Base-by-base conservation (phyloP, 1,140 invertebrate species). In the Euwallacea fornicatus region DNA sequence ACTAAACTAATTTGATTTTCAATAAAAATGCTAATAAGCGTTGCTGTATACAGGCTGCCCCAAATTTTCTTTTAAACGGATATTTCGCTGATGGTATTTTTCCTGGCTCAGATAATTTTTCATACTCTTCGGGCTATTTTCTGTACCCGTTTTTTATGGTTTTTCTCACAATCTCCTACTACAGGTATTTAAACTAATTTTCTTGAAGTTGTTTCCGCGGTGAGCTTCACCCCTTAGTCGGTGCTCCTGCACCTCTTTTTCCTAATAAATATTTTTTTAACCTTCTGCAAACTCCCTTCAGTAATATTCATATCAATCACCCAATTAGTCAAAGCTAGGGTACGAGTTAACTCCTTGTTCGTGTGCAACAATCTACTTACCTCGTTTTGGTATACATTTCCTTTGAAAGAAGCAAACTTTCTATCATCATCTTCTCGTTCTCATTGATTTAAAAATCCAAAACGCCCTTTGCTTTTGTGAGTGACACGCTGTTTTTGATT, bases 311-410 rank as follows among this genome's bases (percentile, higher is more conserved):
- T 89, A 80, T 97, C 88, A 2, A 91, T 82, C 47, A 93, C 88
- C 2, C 94, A 82, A 81, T 96, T 93, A 63, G 95, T 93, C 0
- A 98, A 83, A 60, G 93, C 91, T 15, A 98, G 83, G 81, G 99
- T 96, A 60, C 93, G 84, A 42, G 91, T 91, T 0, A 98, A 86
- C 21, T 93, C 91, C 11, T 95, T 82, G 8, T 98, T 90, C 73
- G 93, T 94, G 78, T 98, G 96, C 65, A 98, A 83, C 33, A 98
- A 86, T 10, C 92, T 93, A 81, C 98, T 96, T 88, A 96, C 97
- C 84, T 99, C 96, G 53, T 94, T 83, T 82, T 98, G 95, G 79
- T 98, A 94, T 79, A 99, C 97, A 72, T 93, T 88, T 77, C 93
- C 89, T 67, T 95, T 86, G 21, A 33, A 33, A 33, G 21, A 33